A percentile compares a stretch with the other conserved stretches of the same genome.
These are phyloP conservation scores for Agapetus fuscipes DNA, from an alignment of 2,888 invertebrate species.

Conservation along the genomic window DNA sequence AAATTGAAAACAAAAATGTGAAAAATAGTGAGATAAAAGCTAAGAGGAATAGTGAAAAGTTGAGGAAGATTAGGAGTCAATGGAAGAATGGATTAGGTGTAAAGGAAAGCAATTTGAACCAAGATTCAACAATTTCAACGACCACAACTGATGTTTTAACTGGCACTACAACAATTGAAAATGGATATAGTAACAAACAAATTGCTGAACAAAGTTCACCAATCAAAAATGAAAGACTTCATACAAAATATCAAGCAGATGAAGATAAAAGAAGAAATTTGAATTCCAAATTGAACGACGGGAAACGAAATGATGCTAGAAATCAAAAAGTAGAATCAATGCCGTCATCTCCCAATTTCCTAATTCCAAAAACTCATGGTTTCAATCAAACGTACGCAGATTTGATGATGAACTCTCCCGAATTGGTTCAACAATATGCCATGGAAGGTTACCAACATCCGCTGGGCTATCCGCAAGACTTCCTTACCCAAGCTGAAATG, in stretches of 20 bases:
- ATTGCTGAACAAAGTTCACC: neutral
- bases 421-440: conserved; percentile 5
- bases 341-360: too few species aligned
- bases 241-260: neutral
- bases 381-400: conserved; percentile 35
- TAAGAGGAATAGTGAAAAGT: conserved; percentile 23
- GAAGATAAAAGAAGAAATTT: too few species aligned
- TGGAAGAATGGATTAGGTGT: conserved; percentile 32
- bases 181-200: too few species aligned
- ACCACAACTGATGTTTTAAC: conserved; percentile 34
- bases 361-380: too few species aligned
- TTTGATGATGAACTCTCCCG: conserved; percentile 4
- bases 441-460: conserved; percentile 19
- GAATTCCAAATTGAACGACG: neutral
- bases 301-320: too few species aligned
- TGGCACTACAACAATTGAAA: too few species aligned
- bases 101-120: conserved; percentile 28
- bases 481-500: conserved; percentile 35
- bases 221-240: neutral
- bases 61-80: conserved; percentile 39
- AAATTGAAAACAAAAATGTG: neutral
- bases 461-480: conserved; percentile 32
- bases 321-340: too few species aligned
- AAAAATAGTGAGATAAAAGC: neutral
- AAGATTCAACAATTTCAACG: conserved; percentile 50